Evolutionary conservation across 2,113 vertebrate species (phyloP).

Genomic region (Junco hyemalis): DNA sequence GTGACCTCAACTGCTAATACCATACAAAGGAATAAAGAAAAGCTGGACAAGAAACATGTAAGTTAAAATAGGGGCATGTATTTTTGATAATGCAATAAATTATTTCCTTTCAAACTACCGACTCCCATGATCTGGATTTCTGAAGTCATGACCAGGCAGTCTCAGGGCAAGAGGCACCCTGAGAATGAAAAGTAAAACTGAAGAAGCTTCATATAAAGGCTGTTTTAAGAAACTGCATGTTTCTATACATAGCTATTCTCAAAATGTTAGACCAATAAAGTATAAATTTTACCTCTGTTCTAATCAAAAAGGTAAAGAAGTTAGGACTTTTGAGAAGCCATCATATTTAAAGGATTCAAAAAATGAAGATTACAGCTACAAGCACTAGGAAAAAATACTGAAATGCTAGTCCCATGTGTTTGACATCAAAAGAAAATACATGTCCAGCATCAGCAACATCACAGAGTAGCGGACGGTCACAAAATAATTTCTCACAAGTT

Average conservation of each 20-base stretch:
- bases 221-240: background rate
- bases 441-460: background rate
- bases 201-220: background rate
- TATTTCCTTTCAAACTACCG: background rate
- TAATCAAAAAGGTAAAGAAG: background rate
- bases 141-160: background rate
- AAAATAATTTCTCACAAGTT: background rate
- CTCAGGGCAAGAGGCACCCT: background rate
- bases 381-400: background rate
- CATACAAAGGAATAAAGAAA: background rate
- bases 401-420: background rate
- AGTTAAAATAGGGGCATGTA: background rate
- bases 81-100: background rate
- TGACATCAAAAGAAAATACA: background rate
- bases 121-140: background rate
- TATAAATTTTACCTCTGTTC: background rate
- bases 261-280: background rate
- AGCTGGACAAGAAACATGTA: background rate
- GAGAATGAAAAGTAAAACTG: background rate
- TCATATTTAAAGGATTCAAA: background rate
- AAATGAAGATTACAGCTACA: background rate
- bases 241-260: background rate
- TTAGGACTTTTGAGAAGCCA: background rate
- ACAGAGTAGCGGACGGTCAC: background rate
- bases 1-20: background rate